These are phyloP conservation scores for Anhinga anhinga DNA, from an alignment of 2,113 vertebrate genomes.

Conservation along the genomic window DNA sequence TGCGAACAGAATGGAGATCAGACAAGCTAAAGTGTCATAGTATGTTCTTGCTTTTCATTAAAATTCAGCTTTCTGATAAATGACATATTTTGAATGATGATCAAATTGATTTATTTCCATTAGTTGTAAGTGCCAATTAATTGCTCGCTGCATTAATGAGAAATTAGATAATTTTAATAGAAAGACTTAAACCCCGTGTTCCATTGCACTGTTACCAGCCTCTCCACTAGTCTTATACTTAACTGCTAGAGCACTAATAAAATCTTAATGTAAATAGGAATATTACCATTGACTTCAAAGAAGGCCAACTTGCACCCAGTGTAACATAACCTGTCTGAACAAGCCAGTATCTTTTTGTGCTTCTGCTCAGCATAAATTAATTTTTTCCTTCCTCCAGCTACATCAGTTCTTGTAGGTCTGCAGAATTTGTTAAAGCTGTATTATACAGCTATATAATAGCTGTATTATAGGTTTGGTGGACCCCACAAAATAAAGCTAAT, in stretches of 20 bases:
- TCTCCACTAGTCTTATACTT: neutral
- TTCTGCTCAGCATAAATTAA: neutral
- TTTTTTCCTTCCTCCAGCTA: neutral
- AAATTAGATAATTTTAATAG: neutral
- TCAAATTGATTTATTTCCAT: constrained; percentile 1
- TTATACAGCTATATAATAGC: no score
- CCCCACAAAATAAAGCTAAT: neutral
- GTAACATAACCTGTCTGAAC: neutral
- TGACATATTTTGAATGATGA: neutral
- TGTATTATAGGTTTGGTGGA: neutral
- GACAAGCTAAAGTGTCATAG: neutral
- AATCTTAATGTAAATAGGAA: neutral
- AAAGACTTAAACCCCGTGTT: neutral
- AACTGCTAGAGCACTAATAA: neutral
- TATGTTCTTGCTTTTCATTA: neutral
- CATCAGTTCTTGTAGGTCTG: neutral
- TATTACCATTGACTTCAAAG: neutral
- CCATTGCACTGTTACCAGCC: neutral
- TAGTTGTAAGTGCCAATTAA: neutral
- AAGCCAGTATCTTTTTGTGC: neutral
- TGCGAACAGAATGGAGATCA: neutral
- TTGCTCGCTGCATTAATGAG: neutral
- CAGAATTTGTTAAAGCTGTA: neutral
- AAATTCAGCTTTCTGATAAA: neutral
- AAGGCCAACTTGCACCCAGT: neutral